Evolutionary conservation across 2,888 invertebrate species (phyloP).

Genomic region (Acronicta alni): DNA sequence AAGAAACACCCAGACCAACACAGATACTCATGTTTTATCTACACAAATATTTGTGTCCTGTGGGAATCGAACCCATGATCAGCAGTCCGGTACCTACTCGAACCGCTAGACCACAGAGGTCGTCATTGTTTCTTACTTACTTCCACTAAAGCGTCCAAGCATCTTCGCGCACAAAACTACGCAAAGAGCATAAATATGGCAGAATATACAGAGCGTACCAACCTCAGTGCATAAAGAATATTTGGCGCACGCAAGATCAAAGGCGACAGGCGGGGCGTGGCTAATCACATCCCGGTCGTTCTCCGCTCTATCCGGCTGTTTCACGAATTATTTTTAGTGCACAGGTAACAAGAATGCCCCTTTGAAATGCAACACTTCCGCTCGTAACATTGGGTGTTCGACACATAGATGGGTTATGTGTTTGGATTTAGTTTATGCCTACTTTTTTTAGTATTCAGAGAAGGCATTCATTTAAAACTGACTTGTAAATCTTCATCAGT

Average conservation of each 20-base stretch:
- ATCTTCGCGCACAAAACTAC: neutral
- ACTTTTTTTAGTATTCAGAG: conserved; percentile 8
- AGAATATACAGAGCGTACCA: conserved; percentile 42
- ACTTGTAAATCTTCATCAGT: no score
- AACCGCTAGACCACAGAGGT: no score
- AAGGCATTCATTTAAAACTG: neutral
- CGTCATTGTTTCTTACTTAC: neutral
- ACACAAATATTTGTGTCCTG: no score
- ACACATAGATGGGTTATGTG: conserved; percentile 54
- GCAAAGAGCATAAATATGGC: conserved; percentile 29
- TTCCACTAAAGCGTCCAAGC: neutral
- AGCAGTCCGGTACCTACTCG: no score
- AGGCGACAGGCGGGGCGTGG: conserved; percentile 72
- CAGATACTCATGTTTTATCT: no score
- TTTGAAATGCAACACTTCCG: conserved; percentile 88
- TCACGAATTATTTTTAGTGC: conserved; percentile 79
- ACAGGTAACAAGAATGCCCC: conserved; percentile 88
- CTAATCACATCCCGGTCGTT: conserved; percentile 71
- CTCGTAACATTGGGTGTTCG: conserved; percentile 74
- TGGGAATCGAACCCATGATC: no score
- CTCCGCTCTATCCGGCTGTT: conserved; percentile 67
- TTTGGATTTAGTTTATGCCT: conserved; percentile 45
- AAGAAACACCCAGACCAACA: no score
- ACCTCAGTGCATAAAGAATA: conserved; percentile 57
- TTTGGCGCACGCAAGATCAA: conserved; percentile 75